Evolutionary conservation across 2,888 invertebrate species (phyloP).

Genomic region (Hololepta plana): DNA sequence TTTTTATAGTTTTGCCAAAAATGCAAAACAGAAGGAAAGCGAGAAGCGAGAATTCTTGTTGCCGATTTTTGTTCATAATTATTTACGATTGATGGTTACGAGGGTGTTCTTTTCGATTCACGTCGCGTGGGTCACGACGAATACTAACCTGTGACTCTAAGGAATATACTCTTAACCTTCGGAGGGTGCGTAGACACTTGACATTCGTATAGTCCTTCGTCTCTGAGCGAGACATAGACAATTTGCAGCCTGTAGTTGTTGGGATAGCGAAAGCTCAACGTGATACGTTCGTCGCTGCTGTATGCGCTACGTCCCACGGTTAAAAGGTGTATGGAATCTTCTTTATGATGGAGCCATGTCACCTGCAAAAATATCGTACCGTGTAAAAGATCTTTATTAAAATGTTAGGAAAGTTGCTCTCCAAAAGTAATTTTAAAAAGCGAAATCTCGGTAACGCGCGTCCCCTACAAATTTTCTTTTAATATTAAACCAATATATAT

Average conservation of each 20-base stretch:
- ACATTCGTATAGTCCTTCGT: constrained; percentile 44
- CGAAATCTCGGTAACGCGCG: too few relatives aligned
- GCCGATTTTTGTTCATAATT: too few relatives aligned
- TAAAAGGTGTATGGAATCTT: constrained; percentile 36
- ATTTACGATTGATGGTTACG: too few relatives aligned
- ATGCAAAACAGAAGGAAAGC: too few relatives aligned
- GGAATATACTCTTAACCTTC: constrained; percentile 36
- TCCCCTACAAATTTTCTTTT: too few relatives aligned
- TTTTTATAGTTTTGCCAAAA: too few relatives aligned
- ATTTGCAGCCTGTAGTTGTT: constrained; percentile 46
- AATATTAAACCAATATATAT: too few relatives aligned
- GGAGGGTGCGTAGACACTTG: constrained; percentile 46
- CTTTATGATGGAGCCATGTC: constrained; percentile 38
- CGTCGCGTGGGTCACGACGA: constrained; percentile 3
- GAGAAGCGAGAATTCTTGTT: too few relatives aligned
- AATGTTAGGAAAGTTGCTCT: too few relatives aligned
- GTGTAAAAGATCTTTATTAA: too few relatives aligned
- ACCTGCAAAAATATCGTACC: constrained; percentile 36
- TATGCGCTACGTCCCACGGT: constrained; percentile 38
- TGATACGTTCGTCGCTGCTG: constrained; percentile 38
- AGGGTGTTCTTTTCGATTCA: too few relatives aligned
- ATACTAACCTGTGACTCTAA: constrained; percentile 31
- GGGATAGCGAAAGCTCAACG: constrained; percentile 38
- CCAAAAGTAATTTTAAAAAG: too few relatives aligned
- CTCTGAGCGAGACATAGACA: constrained; percentile 35